These are phyloP conservation scores for Cossypha heuglini DNA, from an alignment of 2,797 vertebrate genomes.

Conservation along the genomic window DNA sequence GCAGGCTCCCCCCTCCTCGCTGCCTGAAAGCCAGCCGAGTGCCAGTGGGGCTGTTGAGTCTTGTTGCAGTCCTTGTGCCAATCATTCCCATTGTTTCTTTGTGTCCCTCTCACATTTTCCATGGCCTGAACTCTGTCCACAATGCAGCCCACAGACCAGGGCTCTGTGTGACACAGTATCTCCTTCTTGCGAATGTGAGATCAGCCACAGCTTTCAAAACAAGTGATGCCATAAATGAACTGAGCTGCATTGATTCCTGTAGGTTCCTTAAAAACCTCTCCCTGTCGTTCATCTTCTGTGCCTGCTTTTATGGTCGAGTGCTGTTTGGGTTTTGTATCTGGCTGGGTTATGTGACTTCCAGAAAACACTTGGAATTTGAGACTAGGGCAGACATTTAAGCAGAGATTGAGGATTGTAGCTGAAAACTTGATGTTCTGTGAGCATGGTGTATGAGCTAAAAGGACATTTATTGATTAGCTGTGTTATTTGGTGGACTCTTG, in stretches of 20 bases:
- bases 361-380: background rate
- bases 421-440: background rate
- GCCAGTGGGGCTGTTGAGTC: constrained; percentile 25
- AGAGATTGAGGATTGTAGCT: background rate
- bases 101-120: constrained; percentile 52
- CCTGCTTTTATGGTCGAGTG: background rate
- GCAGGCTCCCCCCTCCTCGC: constrained; percentile 30
- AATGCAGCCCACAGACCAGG: constrained; percentile 53
- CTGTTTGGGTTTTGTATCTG: background rate
- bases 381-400: background rate
- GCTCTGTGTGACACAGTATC: constrained; percentile 8
- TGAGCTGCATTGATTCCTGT: constrained; percentile 5
- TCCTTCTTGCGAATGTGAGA: constrained; percentile 34
- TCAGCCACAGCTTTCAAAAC: constrained; percentile 54
- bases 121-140: constrained; percentile 33
- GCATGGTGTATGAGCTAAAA: rapidly evolving
- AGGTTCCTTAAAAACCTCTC: constrained; percentile 5
- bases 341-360: background rate
- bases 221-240: constrained; percentile 55
- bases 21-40: constrained; percentile 18
- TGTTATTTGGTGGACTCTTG: background rate
- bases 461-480: background rate
- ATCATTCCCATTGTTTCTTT: constrained; percentile 51
- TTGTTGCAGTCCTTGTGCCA: constrained; percentile 40
- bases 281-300: background rate